Percentiles rank a stretch among this genome's conserved stretches.
Evolutionary conservation across 2,113 vertebrate genomes (phyloP).

Genomic region (Emydocephalus ijimae): DNA sequence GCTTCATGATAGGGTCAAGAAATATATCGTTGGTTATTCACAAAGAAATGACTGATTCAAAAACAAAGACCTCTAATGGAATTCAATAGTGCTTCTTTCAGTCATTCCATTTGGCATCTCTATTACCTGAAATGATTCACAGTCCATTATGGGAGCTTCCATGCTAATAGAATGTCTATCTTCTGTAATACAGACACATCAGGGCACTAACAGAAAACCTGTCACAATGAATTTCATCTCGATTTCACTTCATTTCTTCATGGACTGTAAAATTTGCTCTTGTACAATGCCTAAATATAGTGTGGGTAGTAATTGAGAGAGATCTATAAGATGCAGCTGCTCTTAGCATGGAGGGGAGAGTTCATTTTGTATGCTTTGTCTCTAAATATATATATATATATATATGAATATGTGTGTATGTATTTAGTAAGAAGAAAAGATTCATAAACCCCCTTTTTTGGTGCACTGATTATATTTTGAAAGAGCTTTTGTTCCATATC

Average conservation of each 20-base stretch:
- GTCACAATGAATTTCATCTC: slow-evolving; percentile 86
- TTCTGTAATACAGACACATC: slow-evolving; percentile 91
- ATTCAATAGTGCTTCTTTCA: slow-evolving; percentile 81
- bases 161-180: slow-evolving; percentile 93
- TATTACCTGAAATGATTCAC: slow-evolving; percentile 93
- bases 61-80: slow-evolving; percentile 89
- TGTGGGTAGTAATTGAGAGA: slow-evolving; percentile 80
- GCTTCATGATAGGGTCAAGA: slow-evolving; percentile 74
- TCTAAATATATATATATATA: neutral
- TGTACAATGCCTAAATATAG: slow-evolving; percentile 82
- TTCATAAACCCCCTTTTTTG: slow-evolving; percentile 49
- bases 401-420: neutral
- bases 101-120: slow-evolving; percentile 86
- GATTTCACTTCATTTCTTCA: slow-evolving; percentile 83
- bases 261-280: slow-evolving; percentile 84
- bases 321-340: slow-evolving; percentile 78
- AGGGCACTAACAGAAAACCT: slow-evolving; percentile 85
- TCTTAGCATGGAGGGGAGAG: slow-evolving; percentile 21
- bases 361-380: neutral
- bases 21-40: slow-evolving; percentile 79
- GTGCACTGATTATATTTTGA: slow-evolving; percentile 57
- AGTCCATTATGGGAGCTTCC: slow-evolving; percentile 86
- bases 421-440: slow-evolving; percentile 47
- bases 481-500: neutral
- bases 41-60: slow-evolving; percentile 89